Conservation (phyloP, 2,888 invertebrate species). For the Erannis defoliaria region DNA sequence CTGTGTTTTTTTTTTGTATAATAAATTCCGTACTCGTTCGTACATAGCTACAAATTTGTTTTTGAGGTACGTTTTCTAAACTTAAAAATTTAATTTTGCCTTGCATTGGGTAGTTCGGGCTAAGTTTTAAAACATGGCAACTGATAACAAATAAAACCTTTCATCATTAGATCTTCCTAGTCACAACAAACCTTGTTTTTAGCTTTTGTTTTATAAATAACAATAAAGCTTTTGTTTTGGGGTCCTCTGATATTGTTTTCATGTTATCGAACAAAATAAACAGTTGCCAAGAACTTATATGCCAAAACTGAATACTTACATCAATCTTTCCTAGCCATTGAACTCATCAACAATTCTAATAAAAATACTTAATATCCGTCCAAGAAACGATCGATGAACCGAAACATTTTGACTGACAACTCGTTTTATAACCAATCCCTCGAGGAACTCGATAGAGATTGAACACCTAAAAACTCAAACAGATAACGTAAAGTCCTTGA, state of each 20-base stretch:
- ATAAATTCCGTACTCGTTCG: no score
- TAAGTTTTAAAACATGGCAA: background rate
- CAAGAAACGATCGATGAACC: conserved; percentile 21
- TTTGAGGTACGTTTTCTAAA: no score
- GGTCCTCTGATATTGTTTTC: no score
- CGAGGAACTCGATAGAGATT: conserved; percentile 58
- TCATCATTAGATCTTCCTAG: background rate
- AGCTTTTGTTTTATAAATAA: no score
- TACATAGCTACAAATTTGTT: no score
- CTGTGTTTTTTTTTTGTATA: background rate
- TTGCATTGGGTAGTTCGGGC: background rate
- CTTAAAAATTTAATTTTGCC: background rate
- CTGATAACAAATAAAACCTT: background rate
- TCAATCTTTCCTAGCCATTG: conserved; percentile 17
- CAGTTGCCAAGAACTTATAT: conserved; percentile 1
- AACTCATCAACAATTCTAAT: conserved; percentile 6
- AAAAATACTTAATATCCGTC: conserved; percentile 17
- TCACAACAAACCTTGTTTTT: no score
- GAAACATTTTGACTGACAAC: conserved; percentile 8
- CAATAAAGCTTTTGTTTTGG: no score
- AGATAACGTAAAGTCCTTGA: conserved; percentile 82
- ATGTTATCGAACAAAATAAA: no score
- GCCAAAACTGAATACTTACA: background rate
- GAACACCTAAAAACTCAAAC: conserved; percentile 70
- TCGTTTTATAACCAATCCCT: conserved; percentile 49